Evolutionary conservation across 2,113 vertebrate species (phyloP).

Genomic region (Agapornis roseicollis): DNA sequence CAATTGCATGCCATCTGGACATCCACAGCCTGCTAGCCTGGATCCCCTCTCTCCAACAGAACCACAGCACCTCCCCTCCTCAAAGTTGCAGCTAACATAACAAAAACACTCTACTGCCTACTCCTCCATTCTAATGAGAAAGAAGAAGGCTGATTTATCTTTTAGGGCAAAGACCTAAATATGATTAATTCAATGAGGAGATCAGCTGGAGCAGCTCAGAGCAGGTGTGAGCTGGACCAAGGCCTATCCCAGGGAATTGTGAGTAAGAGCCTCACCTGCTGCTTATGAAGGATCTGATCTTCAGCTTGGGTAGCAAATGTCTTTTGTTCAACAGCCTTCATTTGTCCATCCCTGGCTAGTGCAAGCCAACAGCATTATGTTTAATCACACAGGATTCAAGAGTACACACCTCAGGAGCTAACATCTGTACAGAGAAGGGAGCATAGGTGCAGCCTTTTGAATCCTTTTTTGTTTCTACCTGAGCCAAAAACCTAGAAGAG

Average conservation of each 20-base stretch:
- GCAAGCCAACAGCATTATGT: neutral
- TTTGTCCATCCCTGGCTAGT: neutral
- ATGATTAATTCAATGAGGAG: neutral
- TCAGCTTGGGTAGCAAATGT: neutral
- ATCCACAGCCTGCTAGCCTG: neutral
- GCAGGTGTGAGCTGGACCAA: neutral
- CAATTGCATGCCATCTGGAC: neutral
- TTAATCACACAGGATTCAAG: neutral
- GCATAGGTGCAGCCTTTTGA: rapidly evolving
- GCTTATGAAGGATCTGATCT: neutral
- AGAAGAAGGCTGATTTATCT: neutral
- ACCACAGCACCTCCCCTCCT: neutral
- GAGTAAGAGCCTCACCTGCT: neutral
- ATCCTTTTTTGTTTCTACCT: neutral
- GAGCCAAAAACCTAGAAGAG: neutral
- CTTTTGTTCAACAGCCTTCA: neutral
- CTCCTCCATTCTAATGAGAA: neutral
- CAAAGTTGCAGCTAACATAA: neutral
- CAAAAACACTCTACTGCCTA: rapidly evolving
- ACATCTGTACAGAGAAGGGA: neutral
- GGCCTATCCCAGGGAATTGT: neutral
- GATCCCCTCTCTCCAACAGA: neutral
- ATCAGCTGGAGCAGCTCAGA: neutral
- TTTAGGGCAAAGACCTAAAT: neutral
- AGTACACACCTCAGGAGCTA: neutral